Base-by-base conservation (phyloP, 2,113 vertebrate species). In the Natator depressus region DNA sequence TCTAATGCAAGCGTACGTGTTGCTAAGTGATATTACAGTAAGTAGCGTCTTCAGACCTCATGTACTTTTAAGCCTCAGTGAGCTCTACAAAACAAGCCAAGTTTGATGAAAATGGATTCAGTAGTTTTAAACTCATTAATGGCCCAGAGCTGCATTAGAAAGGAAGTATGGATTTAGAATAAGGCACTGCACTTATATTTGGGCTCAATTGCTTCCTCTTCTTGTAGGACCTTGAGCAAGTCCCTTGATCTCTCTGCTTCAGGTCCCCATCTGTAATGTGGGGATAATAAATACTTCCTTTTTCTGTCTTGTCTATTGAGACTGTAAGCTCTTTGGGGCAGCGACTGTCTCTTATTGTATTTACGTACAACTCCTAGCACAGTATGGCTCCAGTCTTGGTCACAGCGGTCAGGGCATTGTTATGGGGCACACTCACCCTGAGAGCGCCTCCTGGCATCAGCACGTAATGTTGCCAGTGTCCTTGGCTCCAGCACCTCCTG, bases 241-340 rank as follows among this genome's bases (percentile, higher is more conserved):
- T 62, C 12, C 0, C 55, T 49, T 49, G 0, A 0, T 38, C 50
- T 55, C 69, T 0, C 0, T 75, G 80, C 14, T 88, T 82, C 79
- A 78, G 55, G 29, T 83, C 84, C 54, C 51, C 62, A 84, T 81
- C 25, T 80, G 54, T 5, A 3, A 54, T 91, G 49, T 8, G 25
- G 35, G 59, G 31, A 0, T 1, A 1, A 22, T 10, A 54, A 31
- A 84, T 19, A 69, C 25, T 38, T 84, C 53, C 20, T 38, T 38
- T 80, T n/a, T 54, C 90, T 59, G 0, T 76, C 93, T 94, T 53
- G 50, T 10, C 8, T 69, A 59, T 31, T n/a, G 11, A 75, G 42
- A 54, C 7, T 0, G 0, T 25, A 82, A 80, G 2, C 47, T 82
- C 8, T 0, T 2, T 27, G 83, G 13, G 38, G 8, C 11, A 51